phyloP scores from a whole-genome alignment of 2,113 vertebrate genomes.

The Cebus imitator region DNA sequence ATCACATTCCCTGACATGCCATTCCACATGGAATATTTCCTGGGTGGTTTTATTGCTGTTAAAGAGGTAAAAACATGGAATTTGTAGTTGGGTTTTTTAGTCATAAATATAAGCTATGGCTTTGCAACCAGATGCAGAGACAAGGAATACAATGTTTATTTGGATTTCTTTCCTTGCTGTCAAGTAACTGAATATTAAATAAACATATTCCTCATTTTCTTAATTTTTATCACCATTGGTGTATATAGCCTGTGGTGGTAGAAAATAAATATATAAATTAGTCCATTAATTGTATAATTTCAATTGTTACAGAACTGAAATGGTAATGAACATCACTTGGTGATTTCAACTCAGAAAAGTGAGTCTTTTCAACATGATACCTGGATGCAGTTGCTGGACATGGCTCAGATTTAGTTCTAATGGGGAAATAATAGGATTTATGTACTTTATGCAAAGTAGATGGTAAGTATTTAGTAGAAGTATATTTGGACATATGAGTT shows the following conservation, averaged over 20 bases:
- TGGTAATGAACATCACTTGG: neutral
- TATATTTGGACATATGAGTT: neutral
- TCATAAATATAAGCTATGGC: neutral
- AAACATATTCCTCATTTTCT: neutral
- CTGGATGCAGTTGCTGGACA: neutral
- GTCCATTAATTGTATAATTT: neutral
- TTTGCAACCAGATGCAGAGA: neutral
- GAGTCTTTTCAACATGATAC: neutral
- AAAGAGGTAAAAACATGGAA: neutral
- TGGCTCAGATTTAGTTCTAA: neutral
- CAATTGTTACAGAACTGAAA: neutral
- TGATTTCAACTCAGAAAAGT: neutral
- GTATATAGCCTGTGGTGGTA: neutral
- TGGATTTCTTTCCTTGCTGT: neutral
- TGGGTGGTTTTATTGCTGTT: neutral
- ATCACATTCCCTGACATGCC: neutral
- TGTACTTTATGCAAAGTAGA: neutral
- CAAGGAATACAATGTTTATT: neutral
- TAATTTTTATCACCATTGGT: neutral
- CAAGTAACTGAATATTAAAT: neutral
- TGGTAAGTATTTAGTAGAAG: neutral
- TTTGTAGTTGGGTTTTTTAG: neutral
- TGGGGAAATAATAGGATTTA: neutral
- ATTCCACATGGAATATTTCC: neutral
- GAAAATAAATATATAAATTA: neutral